Percentiles rank a stretch among this genome's conserved stretches.
phyloP scores from a whole-genome alignment of 2,797 vertebrate species.

The Lacerta agilis region DNA sequence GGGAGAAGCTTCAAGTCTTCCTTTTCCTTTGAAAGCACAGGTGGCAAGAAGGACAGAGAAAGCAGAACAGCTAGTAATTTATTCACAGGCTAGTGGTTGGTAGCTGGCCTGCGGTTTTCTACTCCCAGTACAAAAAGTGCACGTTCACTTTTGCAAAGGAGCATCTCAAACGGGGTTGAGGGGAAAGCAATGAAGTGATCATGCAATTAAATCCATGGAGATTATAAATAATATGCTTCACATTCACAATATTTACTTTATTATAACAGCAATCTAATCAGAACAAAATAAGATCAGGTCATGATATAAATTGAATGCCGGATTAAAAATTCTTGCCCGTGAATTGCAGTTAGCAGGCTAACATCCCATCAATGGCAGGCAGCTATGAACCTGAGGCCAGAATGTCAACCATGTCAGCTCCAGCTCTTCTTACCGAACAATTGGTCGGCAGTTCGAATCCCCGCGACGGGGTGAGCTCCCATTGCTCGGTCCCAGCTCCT shows the following conservation, averaged over 20 bases:
- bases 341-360: no score
- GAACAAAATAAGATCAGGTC: no score
- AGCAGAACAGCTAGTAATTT: not conserved
- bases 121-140: not conserved
- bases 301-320: no score
- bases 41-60: not conserved
- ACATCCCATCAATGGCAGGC: no score
- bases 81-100: not conserved
- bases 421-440: no score
- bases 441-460: no score
- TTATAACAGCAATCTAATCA: no score
- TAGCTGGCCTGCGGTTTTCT: not conserved
- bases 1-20: not conserved
- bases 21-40: conserved; percentile 10
- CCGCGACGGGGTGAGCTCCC: no score
- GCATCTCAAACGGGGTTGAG: not conserved
- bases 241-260: not conserved
- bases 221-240: not conserved
- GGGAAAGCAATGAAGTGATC: not conserved
- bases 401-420: no score
- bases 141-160: not conserved
- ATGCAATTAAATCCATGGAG: not conserved
- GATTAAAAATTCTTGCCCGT: no score
- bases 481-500: no score
- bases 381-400: no score